Base-by-base conservation (phyloP, 2,113 vertebrate genomes). In the Loxodonta africana region DNA sequence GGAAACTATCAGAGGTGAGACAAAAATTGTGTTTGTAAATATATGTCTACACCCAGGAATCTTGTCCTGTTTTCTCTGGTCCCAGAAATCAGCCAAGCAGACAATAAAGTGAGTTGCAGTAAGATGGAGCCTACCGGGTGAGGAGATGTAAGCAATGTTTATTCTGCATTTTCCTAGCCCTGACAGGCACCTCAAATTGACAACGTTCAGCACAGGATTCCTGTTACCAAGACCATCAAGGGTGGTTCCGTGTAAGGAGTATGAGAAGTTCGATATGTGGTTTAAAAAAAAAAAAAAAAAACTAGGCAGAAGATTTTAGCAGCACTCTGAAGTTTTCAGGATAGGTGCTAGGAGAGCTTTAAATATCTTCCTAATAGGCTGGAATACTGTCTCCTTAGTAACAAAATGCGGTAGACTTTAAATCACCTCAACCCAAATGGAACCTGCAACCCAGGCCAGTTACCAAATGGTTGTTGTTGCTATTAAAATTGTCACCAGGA, bases 401-500 rank as follows among this genome's bases (percentile, higher is more conserved):
- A 44, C 3, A 96, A 84, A 94, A 95, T 5, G 85, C 9, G 69
- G 25, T 53, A 23, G 76, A 41, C n/a, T 37, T 37, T 77, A 17
- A 12, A 91, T 28, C 20, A 81, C 37, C 71, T 92, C 4, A 46
- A 86, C 46, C 67, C 97, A 96, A 93, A 96, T 67, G 76, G 53
- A 91, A 87, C 81, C 74, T 96, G 33, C 60, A 87, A 20, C 17
- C 33, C 57, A 92, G 65, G 53, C 83, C 78, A 28, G 78, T 96
- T 83, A 87, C 80, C 71, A 88, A 92, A 93, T 91, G 74, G 63
- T 94, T 44, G 65, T 69, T 78, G 44, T 81, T 96, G 21, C 20
- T 96, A 46, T 95, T 97, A 92, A 97, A 97, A 80, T 69, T 90
- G 90, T 80, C 83, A 81, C 46, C 9, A 90, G 94, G 63, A 91